Evolutionary conservation across 2,888 invertebrate species (phyloP).

Genomic region (Syrista parreyssii): DNA sequence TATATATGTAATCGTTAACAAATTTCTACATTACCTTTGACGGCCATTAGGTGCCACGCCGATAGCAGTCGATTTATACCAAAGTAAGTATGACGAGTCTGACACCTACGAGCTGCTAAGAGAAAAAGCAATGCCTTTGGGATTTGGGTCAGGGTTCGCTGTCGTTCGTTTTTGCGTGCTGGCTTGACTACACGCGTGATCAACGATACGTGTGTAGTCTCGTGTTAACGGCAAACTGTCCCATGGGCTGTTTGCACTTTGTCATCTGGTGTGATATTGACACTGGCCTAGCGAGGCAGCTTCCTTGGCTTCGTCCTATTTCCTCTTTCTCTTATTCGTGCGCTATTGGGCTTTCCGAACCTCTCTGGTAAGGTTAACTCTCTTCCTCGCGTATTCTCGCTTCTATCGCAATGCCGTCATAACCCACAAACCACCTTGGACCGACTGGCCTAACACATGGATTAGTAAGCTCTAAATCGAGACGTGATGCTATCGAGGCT

Average conservation of each 20-base stretch:
- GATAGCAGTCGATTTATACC: neutral
- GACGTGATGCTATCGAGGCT: slow-evolving; percentile 5
- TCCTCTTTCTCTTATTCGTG: neutral
- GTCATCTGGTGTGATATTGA: neutral
- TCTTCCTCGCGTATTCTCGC: too few relatives aligned
- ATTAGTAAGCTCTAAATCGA: slow-evolving; percentile 5
- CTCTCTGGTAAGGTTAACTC: too few relatives aligned
- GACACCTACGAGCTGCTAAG: neutral
- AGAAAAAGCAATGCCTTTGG: neutral
- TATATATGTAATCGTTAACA: neutral
- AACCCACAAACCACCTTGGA: neutral
- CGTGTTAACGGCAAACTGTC: neutral
- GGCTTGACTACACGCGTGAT: neutral
- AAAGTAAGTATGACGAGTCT: neutral
- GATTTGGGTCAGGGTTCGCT: neutral
- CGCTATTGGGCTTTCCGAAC: neutral
- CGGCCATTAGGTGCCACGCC: neutral
- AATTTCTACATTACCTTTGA: neutral
- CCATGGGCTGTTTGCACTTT: neutral
- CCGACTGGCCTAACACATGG: neutral
- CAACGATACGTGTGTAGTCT: neutral
- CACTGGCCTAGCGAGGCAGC: neutral
- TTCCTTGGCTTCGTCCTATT: neutral
- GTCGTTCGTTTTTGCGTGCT: neutral
- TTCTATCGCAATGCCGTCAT: neutral